These are phyloP conservation scores for Oncorhynchus masou DNA, from an alignment of 2,113 vertebrate genomes.

Conservation along the genomic window DNA sequence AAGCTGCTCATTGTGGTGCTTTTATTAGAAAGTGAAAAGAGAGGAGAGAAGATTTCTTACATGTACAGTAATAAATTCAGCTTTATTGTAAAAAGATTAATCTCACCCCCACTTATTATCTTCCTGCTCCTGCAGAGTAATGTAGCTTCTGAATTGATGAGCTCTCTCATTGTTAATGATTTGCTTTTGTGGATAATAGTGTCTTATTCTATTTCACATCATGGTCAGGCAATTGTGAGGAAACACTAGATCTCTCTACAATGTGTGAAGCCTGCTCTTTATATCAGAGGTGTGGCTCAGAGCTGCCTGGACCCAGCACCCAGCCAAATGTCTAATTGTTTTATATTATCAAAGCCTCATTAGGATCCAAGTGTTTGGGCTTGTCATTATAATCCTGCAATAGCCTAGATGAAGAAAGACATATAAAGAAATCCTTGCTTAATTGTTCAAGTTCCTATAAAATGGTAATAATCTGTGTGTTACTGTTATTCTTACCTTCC, in stretches of 20 bases:
- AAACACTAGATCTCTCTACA: constrained; percentile 52
- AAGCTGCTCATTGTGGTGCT: constrained; percentile 44
- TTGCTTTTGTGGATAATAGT: constrained; percentile 62
- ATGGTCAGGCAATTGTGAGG: constrained; percentile 26
- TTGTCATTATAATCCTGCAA: constrained; percentile 40
- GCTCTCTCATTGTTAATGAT: constrained; percentile 62
- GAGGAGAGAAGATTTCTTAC: constrained; percentile 41
- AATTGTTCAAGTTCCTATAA: not conserved
- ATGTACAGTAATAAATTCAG: constrained; percentile 50
- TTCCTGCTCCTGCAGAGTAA: constrained; percentile 32
- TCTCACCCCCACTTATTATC: constrained; percentile 61
- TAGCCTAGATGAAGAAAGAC: constrained; percentile 24
- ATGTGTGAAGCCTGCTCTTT: constrained; percentile 20
- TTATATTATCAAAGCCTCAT: constrained; percentile 31
- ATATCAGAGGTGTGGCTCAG: constrained; percentile 44
- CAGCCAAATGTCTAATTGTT: constrained; percentile 47
- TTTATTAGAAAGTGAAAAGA: constrained; percentile 61
- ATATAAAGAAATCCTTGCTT: constrained; percentile 17
- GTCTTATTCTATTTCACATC: constrained; percentile 52
- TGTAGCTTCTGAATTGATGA: constrained; percentile 47
- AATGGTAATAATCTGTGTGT: not conserved
- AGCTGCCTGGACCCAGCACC: constrained; percentile 12
- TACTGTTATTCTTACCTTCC: not conserved
- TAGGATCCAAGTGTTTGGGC: constrained; percentile 19
- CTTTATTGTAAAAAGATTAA: constrained; percentile 62